Percentiles rank a stretch among this genome's conserved stretches.
These are phyloP conservation scores for Spialia ferax DNA, from an alignment of 2,888 invertebrate species.

Conservation along the genomic window DNA sequence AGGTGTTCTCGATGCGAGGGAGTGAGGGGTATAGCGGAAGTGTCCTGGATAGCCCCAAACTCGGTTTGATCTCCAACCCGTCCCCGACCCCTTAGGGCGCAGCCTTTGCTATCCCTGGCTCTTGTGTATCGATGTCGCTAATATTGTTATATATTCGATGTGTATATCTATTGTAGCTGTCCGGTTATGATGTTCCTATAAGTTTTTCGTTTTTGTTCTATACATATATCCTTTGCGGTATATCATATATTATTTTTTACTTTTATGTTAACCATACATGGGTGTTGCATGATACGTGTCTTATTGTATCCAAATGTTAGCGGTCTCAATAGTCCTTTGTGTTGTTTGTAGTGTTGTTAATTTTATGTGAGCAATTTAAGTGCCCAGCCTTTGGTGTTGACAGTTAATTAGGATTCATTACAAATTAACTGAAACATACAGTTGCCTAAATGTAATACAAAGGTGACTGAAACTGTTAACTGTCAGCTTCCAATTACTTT, in stretches of 20 bases:
- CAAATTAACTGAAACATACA: slow-evolving; percentile 18
- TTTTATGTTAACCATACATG: slow-evolving; percentile 73
- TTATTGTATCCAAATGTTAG: slow-evolving; percentile 83
- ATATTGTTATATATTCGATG: slow-evolving; percentile 71
- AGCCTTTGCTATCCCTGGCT: slow-evolving; percentile 86
- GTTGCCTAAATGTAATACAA: slow-evolving; percentile 21
- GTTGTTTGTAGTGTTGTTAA: slow-evolving; percentile 82
- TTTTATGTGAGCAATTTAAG: slow-evolving; percentile 69
- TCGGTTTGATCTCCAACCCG: slow-evolving; percentile 80
- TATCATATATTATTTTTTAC: slow-evolving; percentile 50
- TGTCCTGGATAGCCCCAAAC: slow-evolving; percentile 82
- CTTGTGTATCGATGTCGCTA: slow-evolving; percentile 86
- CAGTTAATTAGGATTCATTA: slow-evolving; percentile 66
- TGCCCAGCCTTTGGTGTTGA: slow-evolving; percentile 73
- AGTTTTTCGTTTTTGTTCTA: slow-evolving; percentile 51
- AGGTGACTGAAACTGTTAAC: slow-evolving; percentile 61
- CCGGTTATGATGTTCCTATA: slow-evolving; percentile 62
- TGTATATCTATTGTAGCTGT: slow-evolving; percentile 80
- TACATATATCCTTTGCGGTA: slow-evolving; percentile 56
- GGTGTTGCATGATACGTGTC: slow-evolving; percentile 86
- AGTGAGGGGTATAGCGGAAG: slow-evolving; percentile 86
- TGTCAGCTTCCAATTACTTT: slow-evolving; percentile 72
- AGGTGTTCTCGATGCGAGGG: slow-evolving; percentile 87
- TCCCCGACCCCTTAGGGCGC: slow-evolving; percentile 79
- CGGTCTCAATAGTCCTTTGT: slow-evolving; percentile 81